Evolutionary conservation across 2,888 invertebrate species (phyloP), one percentile per base, ranked within the genome.

Genomic region (Carcina quercana): DNA sequence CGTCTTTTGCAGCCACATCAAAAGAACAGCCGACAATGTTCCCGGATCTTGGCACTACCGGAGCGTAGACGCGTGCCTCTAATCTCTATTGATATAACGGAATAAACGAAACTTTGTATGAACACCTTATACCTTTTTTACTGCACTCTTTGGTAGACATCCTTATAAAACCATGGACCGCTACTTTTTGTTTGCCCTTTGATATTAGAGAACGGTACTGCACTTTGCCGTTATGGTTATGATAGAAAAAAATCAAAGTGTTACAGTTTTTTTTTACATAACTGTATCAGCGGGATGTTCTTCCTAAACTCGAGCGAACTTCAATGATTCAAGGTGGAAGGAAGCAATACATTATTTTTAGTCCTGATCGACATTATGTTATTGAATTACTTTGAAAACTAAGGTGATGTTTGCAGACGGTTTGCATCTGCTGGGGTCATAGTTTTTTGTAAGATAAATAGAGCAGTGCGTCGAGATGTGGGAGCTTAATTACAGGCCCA

Each of bases 61-160:
- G 48, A 53, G 60, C 61, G 60, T 59, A 69, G 69, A 65, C 82
- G 78, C 82, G 82, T 83, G 82, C 75, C 72, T 60, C 54, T 79
- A 79, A 80, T 80, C 78, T 71, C 78, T 71, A 78, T 79, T 80
- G 75, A 79, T 72, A 70, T 79, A 82, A 82, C 82, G 80, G 82
- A 53, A 59, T 57, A 51, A 58, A 61, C 51, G 64, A 60, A 66
- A 65, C 62, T 49, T 60, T 65, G 59, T 70, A 64, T 54, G 71
- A 67, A 73, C 82, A 82, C 79, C 80, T 78, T 82, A 80, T 53
- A 46, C 39, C 47, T 71, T 76, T 76, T 78, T 71, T 20, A 20
- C 62, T 45, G 28, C 45, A 46, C 51, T 59, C 58, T 62, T 61
- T 52, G 55, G 45, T 53, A 65, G 38, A 69, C 64, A 51, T 67